Conservation (phyloP, 1,140 invertebrate species). For the Heliothis virescens region DNA sequence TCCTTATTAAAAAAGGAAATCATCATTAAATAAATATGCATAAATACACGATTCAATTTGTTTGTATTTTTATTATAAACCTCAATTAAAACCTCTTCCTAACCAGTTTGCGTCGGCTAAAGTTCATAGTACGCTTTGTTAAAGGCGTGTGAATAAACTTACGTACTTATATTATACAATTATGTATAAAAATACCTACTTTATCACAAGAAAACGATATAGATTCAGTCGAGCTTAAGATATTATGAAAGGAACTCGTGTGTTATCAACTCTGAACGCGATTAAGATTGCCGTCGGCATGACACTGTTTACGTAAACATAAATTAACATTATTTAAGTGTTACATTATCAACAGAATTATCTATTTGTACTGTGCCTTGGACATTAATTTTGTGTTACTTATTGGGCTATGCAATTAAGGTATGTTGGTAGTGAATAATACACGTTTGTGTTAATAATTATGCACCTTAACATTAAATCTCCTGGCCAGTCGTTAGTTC, state of each 20-base stretch:
- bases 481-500: not conserved
- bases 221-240: slow-evolving; percentile 42
- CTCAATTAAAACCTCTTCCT: not conserved
- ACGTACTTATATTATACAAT: not conserved
- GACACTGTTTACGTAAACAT: not conserved
- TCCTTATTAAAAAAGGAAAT: not conserved
- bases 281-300: not conserved
- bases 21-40: not conserved
- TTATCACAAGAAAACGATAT: slow-evolving; percentile 11
- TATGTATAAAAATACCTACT: slow-evolving; percentile 13
- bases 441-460: slow-evolving; percentile 25
- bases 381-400: slow-evolving; percentile 27
- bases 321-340: slow-evolving; percentile 7
- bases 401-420: slow-evolving; percentile 10
- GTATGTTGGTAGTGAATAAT: slow-evolving; percentile 28
- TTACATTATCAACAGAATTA: slow-evolving; percentile 17
- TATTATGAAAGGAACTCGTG: slow-evolving; percentile 30
- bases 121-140: not conserved
- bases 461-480: slow-evolving; percentile 5
- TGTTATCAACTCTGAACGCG: slow-evolving; percentile 24
- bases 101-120: slow-evolving; percentile 7
- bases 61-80: not conserved
- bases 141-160: slow-evolving; percentile 12
- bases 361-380: not conserved
- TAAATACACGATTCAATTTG: not conserved